Conservation (phyloP, 2,888 invertebrate species). For the Synanthedon formicaeformis region DNA sequence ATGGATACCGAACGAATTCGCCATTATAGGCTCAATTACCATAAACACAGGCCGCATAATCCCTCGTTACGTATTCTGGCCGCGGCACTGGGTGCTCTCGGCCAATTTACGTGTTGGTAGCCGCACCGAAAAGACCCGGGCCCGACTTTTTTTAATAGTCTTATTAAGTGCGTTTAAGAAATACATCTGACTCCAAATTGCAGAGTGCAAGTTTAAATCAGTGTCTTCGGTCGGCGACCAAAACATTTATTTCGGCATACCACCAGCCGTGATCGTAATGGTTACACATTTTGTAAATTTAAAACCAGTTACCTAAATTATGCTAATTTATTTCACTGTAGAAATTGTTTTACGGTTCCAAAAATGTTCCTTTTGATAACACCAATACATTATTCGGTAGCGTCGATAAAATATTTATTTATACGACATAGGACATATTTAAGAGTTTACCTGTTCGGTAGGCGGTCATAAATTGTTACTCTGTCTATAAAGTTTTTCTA, state of each 20-base stretch:
- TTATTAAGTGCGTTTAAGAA: slow-evolving; percentile 12
- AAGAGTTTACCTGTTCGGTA: slow-evolving; percentile 1
- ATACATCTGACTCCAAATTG: slow-evolving; percentile 17
- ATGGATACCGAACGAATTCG: slow-evolving; percentile 12
- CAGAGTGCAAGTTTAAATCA: slow-evolving; percentile 18
- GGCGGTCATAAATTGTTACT: slow-evolving; percentile 12
- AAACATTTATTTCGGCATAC: slow-evolving; percentile 22
- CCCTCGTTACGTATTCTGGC: slow-evolving; percentile 13
- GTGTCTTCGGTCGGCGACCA: slow-evolving; percentile 17
- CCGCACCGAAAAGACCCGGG: slow-evolving; percentile 11
- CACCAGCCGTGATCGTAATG: slow-evolving; percentile 20
- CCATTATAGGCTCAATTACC: slow-evolving; percentile 20
- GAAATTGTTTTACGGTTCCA: slow-evolving; percentile 4
- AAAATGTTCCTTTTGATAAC: neutral
- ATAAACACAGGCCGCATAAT: slow-evolving; percentile 21
- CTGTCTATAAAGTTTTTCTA: slow-evolving; percentile 20
- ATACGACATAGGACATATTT: slow-evolving; percentile 1
- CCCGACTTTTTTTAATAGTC: slow-evolving; percentile 7
- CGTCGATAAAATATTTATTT: slow-evolving; percentile 1
- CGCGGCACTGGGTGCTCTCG: slow-evolving; percentile 9
- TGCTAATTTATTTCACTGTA: slow-evolving; percentile 10
- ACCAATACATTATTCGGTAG: slow-evolving; percentile 5
- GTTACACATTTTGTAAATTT: slow-evolving; percentile 8
- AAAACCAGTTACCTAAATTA: slow-evolving; percentile 13
- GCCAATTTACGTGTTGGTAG: slow-evolving; percentile 8